Conservation (phyloP, 2,797 vertebrate species). For the Gymnoscopelus braueri region DNA sequence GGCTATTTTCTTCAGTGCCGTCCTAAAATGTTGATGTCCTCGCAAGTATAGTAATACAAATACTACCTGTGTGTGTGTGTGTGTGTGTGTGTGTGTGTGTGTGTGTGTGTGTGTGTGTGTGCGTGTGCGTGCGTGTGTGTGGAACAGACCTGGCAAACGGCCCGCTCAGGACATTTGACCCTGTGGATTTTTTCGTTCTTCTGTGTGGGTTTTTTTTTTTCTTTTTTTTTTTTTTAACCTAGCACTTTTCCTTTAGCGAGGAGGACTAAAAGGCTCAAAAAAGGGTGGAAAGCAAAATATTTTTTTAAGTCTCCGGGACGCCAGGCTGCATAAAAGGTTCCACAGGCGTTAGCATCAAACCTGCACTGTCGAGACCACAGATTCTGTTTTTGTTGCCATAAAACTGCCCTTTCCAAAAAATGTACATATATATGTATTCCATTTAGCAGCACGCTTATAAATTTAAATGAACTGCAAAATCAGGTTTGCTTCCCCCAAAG, state of each 20-base stretch:
- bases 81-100: no score
- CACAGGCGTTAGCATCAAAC: slow-evolving; percentile 92
- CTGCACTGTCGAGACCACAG: slow-evolving; percentile 90
- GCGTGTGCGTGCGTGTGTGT: slow-evolving; percentile 47
- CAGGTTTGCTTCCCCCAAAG: slow-evolving; percentile 82
- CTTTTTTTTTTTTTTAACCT: slow-evolving; percentile 71
- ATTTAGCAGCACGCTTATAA: slow-evolving; percentile 89
- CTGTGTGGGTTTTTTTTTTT: slow-evolving; percentile 83
- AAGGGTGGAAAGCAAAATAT: slow-evolving; percentile 99
- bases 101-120: no score
- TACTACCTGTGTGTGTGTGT: no score
- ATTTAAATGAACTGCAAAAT: slow-evolving; percentile 89
- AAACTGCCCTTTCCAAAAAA: slow-evolving; percentile 81
- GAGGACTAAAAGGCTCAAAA: slow-evolving; percentile 85
- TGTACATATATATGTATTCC: slow-evolving; percentile 88
- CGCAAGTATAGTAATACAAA: no score
- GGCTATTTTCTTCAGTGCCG: no score
- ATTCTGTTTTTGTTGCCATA: slow-evolving; percentile 93
- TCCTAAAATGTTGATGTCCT: no score
- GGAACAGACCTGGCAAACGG: slow-evolving; percentile 77
- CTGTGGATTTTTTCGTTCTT: slow-evolving; percentile 76
- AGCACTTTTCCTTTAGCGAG: slow-evolving; percentile 84
- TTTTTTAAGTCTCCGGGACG: slow-evolving; percentile 95
- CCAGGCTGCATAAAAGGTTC: slow-evolving; percentile 98
- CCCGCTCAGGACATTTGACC: slow-evolving; percentile 84